These are phyloP conservation scores for Drosophila anceps DNA, from an alignment of 2,888 invertebrate species.

Conservation along the genomic window DNA sequence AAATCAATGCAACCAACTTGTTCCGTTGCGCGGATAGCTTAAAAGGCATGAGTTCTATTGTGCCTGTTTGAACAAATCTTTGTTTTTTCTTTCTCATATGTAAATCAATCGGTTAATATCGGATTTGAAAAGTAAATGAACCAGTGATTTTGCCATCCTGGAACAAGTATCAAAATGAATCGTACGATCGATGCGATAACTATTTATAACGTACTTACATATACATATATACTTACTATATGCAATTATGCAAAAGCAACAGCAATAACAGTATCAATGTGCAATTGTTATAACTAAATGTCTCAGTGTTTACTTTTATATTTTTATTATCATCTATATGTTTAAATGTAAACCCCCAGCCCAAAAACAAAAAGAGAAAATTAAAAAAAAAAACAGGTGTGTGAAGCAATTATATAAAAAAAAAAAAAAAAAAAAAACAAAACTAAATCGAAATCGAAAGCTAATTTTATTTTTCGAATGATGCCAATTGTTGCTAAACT, in stretches of 20 bases:
- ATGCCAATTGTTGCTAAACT: constrained; percentile 37
- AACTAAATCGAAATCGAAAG: constrained; percentile 17
- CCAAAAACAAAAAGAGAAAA: not conserved
- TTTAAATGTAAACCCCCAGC: constrained; percentile 42
- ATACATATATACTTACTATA: constrained; percentile 47
- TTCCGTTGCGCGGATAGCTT: constrained; percentile 9
- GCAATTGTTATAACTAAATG: constrained; percentile 56
- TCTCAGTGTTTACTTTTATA: constrained; percentile 45
- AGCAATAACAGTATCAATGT: constrained; percentile 56
- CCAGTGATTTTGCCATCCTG: constrained; percentile 32
- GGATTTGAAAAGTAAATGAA: not conserved
- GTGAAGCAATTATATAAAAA: constrained; percentile 45
- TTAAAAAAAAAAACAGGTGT: constrained; percentile 27
- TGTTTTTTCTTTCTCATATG: constrained; percentile 20
- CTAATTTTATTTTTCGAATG: constrained; percentile 35
- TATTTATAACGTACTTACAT: constrained; percentile 49
- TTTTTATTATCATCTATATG: constrained; percentile 46
- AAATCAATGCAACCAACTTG: not conserved
- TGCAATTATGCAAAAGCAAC: constrained; percentile 52
- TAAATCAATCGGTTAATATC: constrained; percentile 21
- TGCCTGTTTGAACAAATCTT: constrained; percentile 32
- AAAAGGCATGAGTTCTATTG: constrained; percentile 56
- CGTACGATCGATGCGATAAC: constrained; percentile 42
- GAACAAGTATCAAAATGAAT: constrained; percentile 34
- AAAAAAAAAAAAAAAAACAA: not conserved